Evolutionary conservation across 1,140 invertebrate genomes (phyloP).

Genomic region (Mya arenaria): DNA sequence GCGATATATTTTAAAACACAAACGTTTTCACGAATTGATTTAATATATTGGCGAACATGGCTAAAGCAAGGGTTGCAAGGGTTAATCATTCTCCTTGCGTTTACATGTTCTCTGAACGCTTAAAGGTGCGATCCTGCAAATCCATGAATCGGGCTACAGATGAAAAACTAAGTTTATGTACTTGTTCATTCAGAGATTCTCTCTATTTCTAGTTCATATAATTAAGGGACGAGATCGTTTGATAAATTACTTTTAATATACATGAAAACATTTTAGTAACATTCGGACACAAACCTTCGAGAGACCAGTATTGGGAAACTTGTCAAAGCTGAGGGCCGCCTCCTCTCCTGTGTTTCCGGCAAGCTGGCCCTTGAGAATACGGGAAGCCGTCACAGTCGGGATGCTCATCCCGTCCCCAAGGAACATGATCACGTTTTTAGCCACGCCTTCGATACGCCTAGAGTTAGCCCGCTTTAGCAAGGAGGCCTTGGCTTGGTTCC

Average conservation of each 20-base stretch:
- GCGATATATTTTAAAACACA: not conserved
- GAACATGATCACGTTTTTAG: constrained; percentile 95
- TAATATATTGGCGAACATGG: not conserved
- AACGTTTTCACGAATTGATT: not conserved
- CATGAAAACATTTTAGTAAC: too few relatives aligned
- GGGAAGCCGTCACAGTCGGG: constrained; percentile 91
- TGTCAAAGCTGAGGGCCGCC: constrained; percentile 87
- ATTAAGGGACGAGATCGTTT: too few relatives aligned
- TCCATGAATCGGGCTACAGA: too few relatives aligned
- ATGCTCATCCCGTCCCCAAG: constrained; percentile 97
- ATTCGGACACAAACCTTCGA: too few relatives aligned
- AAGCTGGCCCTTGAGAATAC: constrained; percentile 87
- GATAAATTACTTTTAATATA: too few relatives aligned
- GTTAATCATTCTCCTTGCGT: too few relatives aligned
- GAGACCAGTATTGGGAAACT: constrained; percentile 88
- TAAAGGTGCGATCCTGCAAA: too few relatives aligned
- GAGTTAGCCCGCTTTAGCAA: not conserved
- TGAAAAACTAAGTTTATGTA: too few relatives aligned
- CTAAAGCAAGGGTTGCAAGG: not conserved
- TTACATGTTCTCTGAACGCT: not conserved
- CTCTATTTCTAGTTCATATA: too few relatives aligned
- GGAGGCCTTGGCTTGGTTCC: constrained; percentile 14
- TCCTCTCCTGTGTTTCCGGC: constrained; percentile 86
- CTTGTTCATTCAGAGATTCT: too few relatives aligned
- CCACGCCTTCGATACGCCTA: constrained; percentile 74